Percentiles rank a stretch among this genome's conserved stretches.
These are phyloP conservation scores for Colistium nudipinnis DNA, from an alignment of 2,113 vertebrate species.

Conservation along the genomic window DNA sequence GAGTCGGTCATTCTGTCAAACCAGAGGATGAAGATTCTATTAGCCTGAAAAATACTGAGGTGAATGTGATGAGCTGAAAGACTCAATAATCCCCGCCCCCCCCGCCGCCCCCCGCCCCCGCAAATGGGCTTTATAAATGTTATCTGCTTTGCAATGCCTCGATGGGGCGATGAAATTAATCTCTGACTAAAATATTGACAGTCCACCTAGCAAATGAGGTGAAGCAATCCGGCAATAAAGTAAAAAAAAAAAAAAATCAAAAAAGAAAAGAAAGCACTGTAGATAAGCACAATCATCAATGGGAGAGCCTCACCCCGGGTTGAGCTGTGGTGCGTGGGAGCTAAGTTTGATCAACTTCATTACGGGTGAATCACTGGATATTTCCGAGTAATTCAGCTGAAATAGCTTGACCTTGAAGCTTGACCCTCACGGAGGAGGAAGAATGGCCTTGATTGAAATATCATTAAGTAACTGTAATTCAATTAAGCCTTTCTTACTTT, in stretches of 20 bases:
- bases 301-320: constrained; percentile 48
- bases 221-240: constrained; percentile 69
- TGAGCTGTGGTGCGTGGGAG: constrained; percentile 23
- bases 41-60: constrained; percentile 58
- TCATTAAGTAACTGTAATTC: constrained; percentile 29
- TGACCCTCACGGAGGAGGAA: too few relatives aligned
- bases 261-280: constrained; percentile 11
- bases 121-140: constrained; percentile 74
- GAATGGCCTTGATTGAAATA: constrained; percentile 53
- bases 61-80: constrained; percentile 66
- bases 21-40: constrained; percentile 56
- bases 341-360: constrained; percentile 32
- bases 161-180: constrained; percentile 77
- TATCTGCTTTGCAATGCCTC: constrained; percentile 75
- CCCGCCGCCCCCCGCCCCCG: constrained; percentile 20
- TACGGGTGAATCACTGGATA: constrained; percentile 21
- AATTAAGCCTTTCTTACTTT: constrained; percentile 16
- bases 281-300: constrained; percentile 79
- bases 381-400: constrained; percentile 30
- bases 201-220: constrained; percentile 62
- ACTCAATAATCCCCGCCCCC: constrained; percentile 50
- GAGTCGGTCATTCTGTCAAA: constrained; percentile 45
- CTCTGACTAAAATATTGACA: constrained; percentile 79
- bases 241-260: constrained; percentile 16
- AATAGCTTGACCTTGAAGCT: constrained; percentile 56